Conservation (phyloP, 1,140 invertebrate species). For the Drosophila pseudoobscura region DNA sequence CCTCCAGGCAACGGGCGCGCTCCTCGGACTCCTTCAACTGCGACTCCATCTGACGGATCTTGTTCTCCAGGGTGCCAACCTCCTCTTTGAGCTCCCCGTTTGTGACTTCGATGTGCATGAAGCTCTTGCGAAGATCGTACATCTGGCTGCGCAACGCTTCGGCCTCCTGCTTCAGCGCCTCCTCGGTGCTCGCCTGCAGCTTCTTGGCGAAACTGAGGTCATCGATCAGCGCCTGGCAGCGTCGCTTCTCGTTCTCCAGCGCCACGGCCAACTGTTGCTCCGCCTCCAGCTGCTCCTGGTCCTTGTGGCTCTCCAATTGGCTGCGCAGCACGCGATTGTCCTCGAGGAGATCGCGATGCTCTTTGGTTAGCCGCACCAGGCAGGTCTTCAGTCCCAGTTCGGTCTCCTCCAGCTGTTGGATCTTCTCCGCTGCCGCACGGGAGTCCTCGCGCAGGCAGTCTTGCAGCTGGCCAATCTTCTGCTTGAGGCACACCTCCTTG, state of each 20-base stretch:
- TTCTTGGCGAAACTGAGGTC: constrained; percentile 77
- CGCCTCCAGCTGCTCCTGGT: constrained; percentile 48
- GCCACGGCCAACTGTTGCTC: constrained; percentile 58
- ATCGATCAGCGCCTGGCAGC: constrained; percentile 60
- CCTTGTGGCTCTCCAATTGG: constrained; percentile 83
- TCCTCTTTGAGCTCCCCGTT: constrained; percentile 86
- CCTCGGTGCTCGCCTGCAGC: constrained; percentile 83
- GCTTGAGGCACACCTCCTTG: constrained; percentile 72
- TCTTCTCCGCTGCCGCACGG: constrained; percentile 76
- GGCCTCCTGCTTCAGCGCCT: constrained; percentile 83
- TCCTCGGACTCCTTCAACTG: constrained; percentile 55
- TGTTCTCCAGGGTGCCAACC: constrained; percentile 82
- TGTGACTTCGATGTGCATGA: constrained; percentile 85
- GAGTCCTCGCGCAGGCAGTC: constrained; percentile 76
- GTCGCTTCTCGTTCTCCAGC: constrained; percentile 70
- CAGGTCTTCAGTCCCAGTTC: constrained; percentile 84
- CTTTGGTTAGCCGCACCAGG: constrained; percentile 84
- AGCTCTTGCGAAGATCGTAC: constrained; percentile 84
- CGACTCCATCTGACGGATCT: constrained; percentile 58
- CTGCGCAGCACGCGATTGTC: constrained; percentile 83
- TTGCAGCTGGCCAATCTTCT: constrained; percentile 76
- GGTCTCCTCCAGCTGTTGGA: constrained; percentile 84
- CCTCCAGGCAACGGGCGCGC: constrained; percentile 61
- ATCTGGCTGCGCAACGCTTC: constrained; percentile 84
- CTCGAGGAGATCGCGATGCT: constrained; percentile 83